Conservation (phyloP, 2,888 invertebrate genomes). For the Dicroscelio sp. region DNA sequence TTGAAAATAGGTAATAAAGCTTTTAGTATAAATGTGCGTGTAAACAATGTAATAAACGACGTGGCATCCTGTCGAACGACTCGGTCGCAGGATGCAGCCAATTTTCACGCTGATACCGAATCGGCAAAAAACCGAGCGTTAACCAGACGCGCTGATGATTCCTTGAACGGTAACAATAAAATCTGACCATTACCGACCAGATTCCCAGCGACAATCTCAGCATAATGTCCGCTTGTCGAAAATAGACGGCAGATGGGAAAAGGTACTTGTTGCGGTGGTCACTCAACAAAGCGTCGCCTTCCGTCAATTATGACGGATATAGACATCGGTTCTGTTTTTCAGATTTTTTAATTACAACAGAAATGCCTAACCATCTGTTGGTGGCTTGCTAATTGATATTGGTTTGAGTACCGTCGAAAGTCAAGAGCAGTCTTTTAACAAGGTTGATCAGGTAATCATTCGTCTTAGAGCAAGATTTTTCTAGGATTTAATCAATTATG, state of each 20-base stretch:
- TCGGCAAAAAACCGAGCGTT: slow-evolving; percentile 80
- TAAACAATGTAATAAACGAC: slow-evolving; percentile 76
- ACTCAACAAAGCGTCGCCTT: slow-evolving; percentile 59
- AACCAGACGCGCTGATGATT: slow-evolving; percentile 79
- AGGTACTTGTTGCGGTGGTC: slow-evolving; percentile 30
- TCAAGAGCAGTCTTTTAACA: background rate
- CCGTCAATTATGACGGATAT: slow-evolving; percentile 68
- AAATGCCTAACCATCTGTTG: slow-evolving; percentile 45
- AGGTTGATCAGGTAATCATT: background rate
- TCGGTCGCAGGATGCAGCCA: slow-evolving; percentile 83
- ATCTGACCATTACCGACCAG: slow-evolving; percentile 71
- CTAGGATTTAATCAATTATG: no score
- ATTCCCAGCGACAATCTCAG: slow-evolving; percentile 66
- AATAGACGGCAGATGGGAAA: slow-evolving; percentile 73
- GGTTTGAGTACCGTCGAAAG: background rate
- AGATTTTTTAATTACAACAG: slow-evolving; percentile 33
- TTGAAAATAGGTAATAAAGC: slow-evolving; percentile 57
- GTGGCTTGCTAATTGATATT: background rate
- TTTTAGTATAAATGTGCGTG: slow-evolving; percentile 59
- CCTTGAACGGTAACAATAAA: slow-evolving; percentile 82
- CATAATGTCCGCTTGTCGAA: slow-evolving; percentile 75
- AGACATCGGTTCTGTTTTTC: slow-evolving; percentile 63
- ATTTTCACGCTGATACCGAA: slow-evolving; percentile 85
- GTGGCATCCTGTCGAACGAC: slow-evolving; percentile 74
- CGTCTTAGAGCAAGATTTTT: no score